These are phyloP conservation scores for Nymphicus hollandicus DNA, from an alignment of 2,113 vertebrate species.

Conservation along the genomic window DNA sequence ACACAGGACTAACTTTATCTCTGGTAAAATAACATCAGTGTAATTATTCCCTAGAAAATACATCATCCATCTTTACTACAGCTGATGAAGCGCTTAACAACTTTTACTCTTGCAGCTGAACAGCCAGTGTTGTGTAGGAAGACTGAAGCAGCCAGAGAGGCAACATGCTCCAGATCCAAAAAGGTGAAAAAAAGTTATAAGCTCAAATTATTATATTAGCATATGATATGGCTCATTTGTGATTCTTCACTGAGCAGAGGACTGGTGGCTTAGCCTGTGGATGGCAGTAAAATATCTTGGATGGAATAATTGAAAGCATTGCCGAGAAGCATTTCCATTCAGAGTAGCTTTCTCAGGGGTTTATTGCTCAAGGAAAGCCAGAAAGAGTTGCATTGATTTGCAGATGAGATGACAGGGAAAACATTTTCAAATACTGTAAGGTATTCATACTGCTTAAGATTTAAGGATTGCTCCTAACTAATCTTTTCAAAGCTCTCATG, in stretches of 20 bases:
- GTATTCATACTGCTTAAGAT: conserved; percentile 41
- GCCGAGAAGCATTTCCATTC: neutral
- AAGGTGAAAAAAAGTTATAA: neutral
- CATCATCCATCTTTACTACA: neutral
- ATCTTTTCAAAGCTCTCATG: conserved; percentile 22
- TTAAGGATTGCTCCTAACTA: conserved; percentile 24
- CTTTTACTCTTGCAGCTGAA: neutral
- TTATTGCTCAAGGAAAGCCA: conserved; percentile 45
- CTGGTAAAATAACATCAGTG: neutral
- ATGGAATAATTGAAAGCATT: conserved; percentile 54
- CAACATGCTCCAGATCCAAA: neutral
- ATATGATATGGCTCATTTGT: neutral
- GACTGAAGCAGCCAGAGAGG: neutral
- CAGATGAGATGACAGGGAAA: conserved; percentile 51
- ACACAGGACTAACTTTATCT: neutral
- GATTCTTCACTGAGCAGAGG: conserved; percentile 9
- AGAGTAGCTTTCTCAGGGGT: conserved; percentile 11
- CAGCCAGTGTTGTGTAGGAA: neutral
- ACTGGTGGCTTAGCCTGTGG: conserved; percentile 35
- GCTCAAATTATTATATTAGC: neutral
- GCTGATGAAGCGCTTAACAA: neutral
- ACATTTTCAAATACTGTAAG: conserved; percentile 44
- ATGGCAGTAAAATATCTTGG: conserved; percentile 64
- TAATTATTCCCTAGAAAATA: neutral
- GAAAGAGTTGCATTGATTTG: conserved; percentile 48